Base-by-base conservation (phyloP, 1,140 invertebrate species). In the Drosophila paulistorum region DNA sequence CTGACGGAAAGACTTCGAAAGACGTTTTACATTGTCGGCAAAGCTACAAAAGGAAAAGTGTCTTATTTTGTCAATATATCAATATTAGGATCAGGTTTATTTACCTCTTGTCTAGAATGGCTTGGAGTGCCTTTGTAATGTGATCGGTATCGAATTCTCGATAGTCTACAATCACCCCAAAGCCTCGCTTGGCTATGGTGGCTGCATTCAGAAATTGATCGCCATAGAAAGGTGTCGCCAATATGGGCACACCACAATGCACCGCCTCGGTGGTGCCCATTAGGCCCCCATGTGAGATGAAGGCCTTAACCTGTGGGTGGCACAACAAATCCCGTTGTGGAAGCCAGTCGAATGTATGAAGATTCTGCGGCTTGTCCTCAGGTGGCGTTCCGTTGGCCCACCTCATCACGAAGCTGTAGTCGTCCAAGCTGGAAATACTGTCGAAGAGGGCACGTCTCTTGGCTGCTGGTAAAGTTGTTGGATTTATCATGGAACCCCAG, bases 241-340 rank as follows among this genome's bases (percentile, higher is more conserved):
- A 89, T 73, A 96, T 93, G 0, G 96, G 96, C 1, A 96, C 95
- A 0, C 94, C 96, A 79, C 94, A 95, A 75, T 95, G 94, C 51
- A 96, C 93, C 1, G 95, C 94, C 90, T 97, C 96, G n/a, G 94
- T 95, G 1, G 94, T 95, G 7, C 96, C 94, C 73, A 96, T 92
- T 48, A 96, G 93, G 1, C 96, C 96, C 17, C 95, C 95, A 76
- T 97, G 96, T 1, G 95, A 95, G 20, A 96, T 93, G 74, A 96
- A 96, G 1, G 93, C 94, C 64, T 93, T 93, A 0, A 94, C 93
- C 77, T 95, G 94, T 6, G 94, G 93, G 92, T 97, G 95, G 94
- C 95, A 94, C 72, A 96, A 90, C 81, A 96, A 93, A 81, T 95
- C 95, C 11, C 94, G 92, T 90, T 96, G 95, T 1, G 95, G 96